Percentiles rank a stretch among this genome's conserved stretches.
phyloP scores from a whole-genome alignment of 2,888 invertebrate genomes.

The Platycheirus albimanus region DNA sequence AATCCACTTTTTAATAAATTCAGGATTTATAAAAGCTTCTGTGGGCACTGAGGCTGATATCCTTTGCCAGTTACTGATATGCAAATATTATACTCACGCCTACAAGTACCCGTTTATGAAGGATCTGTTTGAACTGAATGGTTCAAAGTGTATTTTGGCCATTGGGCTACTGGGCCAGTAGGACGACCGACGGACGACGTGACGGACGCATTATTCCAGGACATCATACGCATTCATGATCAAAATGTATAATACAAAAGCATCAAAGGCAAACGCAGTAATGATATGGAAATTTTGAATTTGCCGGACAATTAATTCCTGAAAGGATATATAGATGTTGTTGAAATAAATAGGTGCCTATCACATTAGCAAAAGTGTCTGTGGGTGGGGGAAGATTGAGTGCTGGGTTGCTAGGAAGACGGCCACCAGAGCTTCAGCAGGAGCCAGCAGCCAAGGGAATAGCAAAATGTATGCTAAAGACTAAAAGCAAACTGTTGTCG shows the following conservation, averaged over 20 bases:
- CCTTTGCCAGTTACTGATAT: slow-evolving; percentile 38
- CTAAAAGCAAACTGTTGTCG: slow-evolving; percentile 48
- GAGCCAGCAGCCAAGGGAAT: background rate
- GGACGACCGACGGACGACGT: too few species aligned
- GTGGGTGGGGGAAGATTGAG: too few species aligned
- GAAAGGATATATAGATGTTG: slow-evolving; percentile 64
- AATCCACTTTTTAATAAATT: slow-evolving; percentile 42
- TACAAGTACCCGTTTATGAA: background rate
- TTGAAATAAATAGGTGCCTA: slow-evolving; percentile 45
- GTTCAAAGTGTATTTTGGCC: slow-evolving; percentile 8
- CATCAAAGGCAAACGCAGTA: slow-evolving; percentile 20
- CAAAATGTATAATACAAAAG: too few species aligned
- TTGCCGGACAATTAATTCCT: slow-evolving; percentile 70
- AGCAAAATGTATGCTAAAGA: slow-evolving; percentile 3
- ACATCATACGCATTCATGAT: background rate
- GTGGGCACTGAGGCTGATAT: slow-evolving; percentile 27
- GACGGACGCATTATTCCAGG: too few species aligned
- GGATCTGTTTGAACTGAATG: slow-evolving; percentile 11
- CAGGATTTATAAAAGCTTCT: slow-evolving; percentile 38
- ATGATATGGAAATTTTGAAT: slow-evolving; percentile 70
- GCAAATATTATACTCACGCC: slow-evolving; percentile 9
- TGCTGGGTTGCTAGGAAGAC: background rate
- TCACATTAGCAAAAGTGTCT: background rate
- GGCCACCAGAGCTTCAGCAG: too few species aligned
- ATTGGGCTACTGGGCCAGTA: slow-evolving; percentile 52